phyloP scores from a whole-genome alignment of 2,113 vertebrate species.

The Tenebrosternarchus preto region DNA sequence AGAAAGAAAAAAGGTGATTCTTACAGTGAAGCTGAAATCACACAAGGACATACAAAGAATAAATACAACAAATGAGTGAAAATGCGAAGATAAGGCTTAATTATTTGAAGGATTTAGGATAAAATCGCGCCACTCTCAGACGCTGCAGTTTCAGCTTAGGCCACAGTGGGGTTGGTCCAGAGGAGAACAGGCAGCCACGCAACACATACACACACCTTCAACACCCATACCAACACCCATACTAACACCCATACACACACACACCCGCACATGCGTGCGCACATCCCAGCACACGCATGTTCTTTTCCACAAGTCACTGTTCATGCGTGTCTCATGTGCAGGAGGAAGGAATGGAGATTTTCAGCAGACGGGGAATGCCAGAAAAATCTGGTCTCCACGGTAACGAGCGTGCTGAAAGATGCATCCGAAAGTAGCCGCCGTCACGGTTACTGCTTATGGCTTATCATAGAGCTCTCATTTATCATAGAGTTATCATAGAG shows the following conservation, averaged over 20 bases:
- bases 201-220: conserved; percentile 21
- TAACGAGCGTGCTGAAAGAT: conserved; percentile 38
- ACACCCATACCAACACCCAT: background rate
- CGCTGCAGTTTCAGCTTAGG: conserved; percentile 59
- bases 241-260: conserved; percentile 24
- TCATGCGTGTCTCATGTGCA: conserved; percentile 60
- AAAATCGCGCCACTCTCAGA: conserved; percentile 30
- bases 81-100: conserved; percentile 85
- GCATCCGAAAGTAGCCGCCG: conserved; percentile 60
- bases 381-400: conserved; percentile 50
- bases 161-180: conserved; percentile 83
- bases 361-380: conserved; percentile 59
- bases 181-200: conserved; percentile 56
- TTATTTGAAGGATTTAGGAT: conserved; percentile 54
- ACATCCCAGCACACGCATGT: background rate
- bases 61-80: conserved; percentile 66
- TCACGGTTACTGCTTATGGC: conserved; percentile 73
- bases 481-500: too few relatives aligned
- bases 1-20: conserved; percentile 65
- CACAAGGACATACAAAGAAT: conserved; percentile 42
- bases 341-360: conserved; percentile 62
- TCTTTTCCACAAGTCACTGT: conserved; percentile 7
- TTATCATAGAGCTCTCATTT: conserved; percentile 73
- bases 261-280: background rate
- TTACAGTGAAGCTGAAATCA: conserved; percentile 58